Base-by-base conservation (phyloP, 2,113 vertebrate genomes). In the Tapirus terrestris region DNA sequence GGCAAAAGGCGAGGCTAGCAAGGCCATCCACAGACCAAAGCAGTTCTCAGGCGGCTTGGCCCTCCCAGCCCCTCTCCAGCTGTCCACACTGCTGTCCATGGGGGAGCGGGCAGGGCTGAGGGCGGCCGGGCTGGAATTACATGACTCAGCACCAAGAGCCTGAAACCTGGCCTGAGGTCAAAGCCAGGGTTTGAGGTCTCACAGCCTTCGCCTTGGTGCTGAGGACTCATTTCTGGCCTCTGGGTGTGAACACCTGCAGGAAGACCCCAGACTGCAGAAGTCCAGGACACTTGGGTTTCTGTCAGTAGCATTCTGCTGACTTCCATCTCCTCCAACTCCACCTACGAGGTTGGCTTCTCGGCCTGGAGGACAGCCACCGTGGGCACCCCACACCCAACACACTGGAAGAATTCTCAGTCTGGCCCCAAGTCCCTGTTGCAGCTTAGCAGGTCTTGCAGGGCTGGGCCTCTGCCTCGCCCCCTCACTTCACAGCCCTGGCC, bases 401-500 rank as follows among this genome's bases (percentile, higher is more conserved):
- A 23, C 56, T 31, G 4, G 8, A n/a, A 45, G n/a, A 33, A 53
- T 12, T 72, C 73, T 45, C 17, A 27, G 2, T 20, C 45, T 12
- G 1, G 18, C 18, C 36, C 61, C 48, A n/a, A 60, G 45, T 9
- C 45, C 31, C 43, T 10, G 31, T 36, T 27, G 14, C 16, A 48
- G 29, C 45, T 45, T 5, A 53, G 48, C 36, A 25, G 75, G 63
- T 60, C n/a, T 60, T 43, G 6, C 33, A 80, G 51, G 58, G n/a
- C n/a, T 31, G 6, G 17, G 27, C 39, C 16, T 36, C 25, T 1
- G 33, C 77, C 67, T 18, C 14, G 4, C 1, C 45, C n/a, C n/a
- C 72, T 45, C 13, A 33, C 63, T 10, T 39, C n/a, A 7, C 4
- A 2, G 0, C 13, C 58, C 33, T 0, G 1, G 0, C 12, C 67